Evolutionary conservation across 37 sponge, comb jelly and placozoan genomes (phyloP).

Genomic region (Dysidea cf. avara): DNA sequence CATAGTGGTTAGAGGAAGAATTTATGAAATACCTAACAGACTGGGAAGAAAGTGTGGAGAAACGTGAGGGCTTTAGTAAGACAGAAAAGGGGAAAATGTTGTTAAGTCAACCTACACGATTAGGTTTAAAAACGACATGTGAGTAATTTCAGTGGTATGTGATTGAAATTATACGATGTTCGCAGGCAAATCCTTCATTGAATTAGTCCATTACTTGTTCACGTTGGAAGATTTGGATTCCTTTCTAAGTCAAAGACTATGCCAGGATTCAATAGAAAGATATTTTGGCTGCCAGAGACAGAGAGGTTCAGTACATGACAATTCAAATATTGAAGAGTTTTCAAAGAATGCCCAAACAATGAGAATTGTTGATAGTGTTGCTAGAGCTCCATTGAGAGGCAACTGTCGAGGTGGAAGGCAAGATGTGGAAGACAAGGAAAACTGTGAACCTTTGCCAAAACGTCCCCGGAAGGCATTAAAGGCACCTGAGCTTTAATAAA

Average conservation of each 20-base stretch:
- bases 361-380: slow-evolving; percentile 17
- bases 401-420: slow-evolving; percentile 17
- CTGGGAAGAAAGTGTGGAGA: slow-evolving; percentile 27
- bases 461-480: background rate
- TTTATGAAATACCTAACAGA: slow-evolving; percentile 11
- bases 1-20: slow-evolving; percentile 10
- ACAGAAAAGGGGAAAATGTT: slow-evolving; percentile 18
- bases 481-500: too few species aligned
- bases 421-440: background rate
- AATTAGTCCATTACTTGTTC: slow-evolving; percentile 30
- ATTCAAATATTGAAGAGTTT: slow-evolving; percentile 35
- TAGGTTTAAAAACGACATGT: slow-evolving; percentile 22
- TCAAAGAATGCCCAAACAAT: slow-evolving; percentile 35
- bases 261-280: slow-evolving; percentile 31
- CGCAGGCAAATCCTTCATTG: slow-evolving; percentile 26
- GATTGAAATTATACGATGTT: background rate
- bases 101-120: slow-evolving; percentile 11
- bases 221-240: slow-evolving; percentile 5
- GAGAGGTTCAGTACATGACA: background rate
- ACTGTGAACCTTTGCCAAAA: background rate
- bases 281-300: slow-evolving; percentile 7
- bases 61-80: background rate
- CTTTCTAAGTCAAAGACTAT: slow-evolving; percentile 27
- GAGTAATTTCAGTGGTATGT: slow-evolving; percentile 4
- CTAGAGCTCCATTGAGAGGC: slow-evolving; percentile 10